These are phyloP conservation scores for Sclerurus mexicanus DNA, from an alignment of 2,113 vertebrate genomes.

Conservation along the genomic window DNA sequence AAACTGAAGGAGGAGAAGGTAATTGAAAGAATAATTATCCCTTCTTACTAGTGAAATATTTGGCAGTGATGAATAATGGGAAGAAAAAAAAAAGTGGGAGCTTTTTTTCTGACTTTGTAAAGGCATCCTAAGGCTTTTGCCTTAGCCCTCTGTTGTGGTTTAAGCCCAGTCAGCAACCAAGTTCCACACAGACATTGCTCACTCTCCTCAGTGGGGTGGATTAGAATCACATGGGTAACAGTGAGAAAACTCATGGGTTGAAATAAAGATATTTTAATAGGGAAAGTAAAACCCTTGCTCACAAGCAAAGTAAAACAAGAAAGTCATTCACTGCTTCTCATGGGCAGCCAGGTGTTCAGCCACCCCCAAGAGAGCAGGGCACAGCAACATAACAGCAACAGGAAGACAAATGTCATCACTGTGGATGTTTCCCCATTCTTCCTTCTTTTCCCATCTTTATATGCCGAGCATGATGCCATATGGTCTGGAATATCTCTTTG, in stretches of 20 bases:
- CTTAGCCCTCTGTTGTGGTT: not conserved
- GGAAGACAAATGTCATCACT: not conserved
- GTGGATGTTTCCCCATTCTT: not conserved
- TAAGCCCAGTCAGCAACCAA: not conserved
- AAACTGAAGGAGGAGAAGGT: not conserved
- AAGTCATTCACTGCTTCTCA: not conserved
- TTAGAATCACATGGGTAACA: not conserved
- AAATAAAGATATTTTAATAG: not conserved
- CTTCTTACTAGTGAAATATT: not conserved
- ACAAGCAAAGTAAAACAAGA: not conserved
- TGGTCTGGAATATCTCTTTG: not conserved
- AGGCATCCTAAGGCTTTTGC: not conserved
- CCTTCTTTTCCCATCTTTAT: not conserved
- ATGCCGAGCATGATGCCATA: not conserved
- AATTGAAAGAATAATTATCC: not conserved
- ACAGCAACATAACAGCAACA: too few species aligned
- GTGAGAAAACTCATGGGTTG: not conserved
- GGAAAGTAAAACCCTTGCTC: not conserved
- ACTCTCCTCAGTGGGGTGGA: not conserved
- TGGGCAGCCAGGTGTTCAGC: not conserved
- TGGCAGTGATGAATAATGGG: not conserved
- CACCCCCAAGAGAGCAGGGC: not conserved
- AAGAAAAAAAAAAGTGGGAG: not conserved
- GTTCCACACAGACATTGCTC: not conserved
- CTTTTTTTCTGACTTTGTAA: not conserved